Evolutionary conservation across 2,797 vertebrate species (phyloP).

Genomic region (Meriones psammophilus): DNA sequence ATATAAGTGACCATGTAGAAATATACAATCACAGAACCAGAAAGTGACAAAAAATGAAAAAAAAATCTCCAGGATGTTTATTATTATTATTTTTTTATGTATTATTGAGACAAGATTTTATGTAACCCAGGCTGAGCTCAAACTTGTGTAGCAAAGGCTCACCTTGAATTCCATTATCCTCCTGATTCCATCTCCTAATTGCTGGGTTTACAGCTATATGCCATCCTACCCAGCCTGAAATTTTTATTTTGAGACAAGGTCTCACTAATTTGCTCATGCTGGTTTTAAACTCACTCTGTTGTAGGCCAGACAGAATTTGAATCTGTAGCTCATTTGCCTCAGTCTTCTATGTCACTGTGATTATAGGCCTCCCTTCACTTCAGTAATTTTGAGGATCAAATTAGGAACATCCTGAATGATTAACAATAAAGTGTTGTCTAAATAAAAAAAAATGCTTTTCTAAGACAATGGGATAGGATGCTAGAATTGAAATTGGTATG

Average conservation of each 20-base stretch:
- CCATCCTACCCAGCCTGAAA: neutral
- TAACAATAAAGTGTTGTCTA: slow-evolving; percentile 41
- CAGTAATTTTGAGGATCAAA: slow-evolving; percentile 58
- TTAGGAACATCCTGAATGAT: slow-evolving; percentile 26
- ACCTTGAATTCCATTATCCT: neutral
- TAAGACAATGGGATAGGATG: neutral
- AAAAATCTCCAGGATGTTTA: neutral
- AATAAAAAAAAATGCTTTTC: neutral
- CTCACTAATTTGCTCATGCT: neutral
- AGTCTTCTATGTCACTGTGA: neutral
- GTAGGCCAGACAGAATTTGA: neutral
- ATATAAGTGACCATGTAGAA: slow-evolving; percentile 19
- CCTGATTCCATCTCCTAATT: neutral
- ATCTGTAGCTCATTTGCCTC: neutral
- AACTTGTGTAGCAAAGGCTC: neutral
- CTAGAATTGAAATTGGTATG: slow-evolving; percentile 55
- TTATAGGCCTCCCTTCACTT: neutral
- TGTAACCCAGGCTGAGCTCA: neutral
- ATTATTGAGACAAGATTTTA: neutral
- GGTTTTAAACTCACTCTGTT: neutral
- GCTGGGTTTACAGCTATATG: neutral
- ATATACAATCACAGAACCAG: neutral
- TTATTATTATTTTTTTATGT: neutral
- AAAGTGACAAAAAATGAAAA: slow-evolving; percentile 19
- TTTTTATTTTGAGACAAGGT: neutral